These are phyloP conservation scores for Tragulus kanchil DNA, from an alignment of 2,113 vertebrate genomes.

Conservation along the genomic window DNA sequence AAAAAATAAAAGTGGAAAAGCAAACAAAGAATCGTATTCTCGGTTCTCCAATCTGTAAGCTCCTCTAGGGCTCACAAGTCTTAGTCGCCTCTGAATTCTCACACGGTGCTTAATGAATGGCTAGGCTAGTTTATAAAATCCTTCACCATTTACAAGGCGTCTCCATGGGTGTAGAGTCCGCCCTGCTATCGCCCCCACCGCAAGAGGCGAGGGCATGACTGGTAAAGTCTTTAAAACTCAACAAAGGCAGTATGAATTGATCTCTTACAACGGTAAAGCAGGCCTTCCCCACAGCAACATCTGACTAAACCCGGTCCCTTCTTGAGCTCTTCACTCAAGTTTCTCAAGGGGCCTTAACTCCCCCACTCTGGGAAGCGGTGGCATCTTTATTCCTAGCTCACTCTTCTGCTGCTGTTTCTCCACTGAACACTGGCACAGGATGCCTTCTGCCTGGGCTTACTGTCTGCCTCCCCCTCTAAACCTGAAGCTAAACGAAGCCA, in stretches of 20 bases:
- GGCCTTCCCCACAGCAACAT: neutral
- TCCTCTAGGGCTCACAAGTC: neutral
- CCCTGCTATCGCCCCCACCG: neutral
- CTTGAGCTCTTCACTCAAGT: neutral
- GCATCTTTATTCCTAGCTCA: neutral
- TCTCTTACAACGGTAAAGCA: neutral
- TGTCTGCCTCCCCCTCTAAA: neutral
- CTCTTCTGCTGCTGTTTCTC: neutral
- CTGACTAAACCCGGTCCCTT: neutral
- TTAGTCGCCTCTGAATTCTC: slow-evolving; percentile 4
- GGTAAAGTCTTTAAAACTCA: slow-evolving; percentile 29
- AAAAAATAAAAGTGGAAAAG: too few relatives aligned
- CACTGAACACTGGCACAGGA: neutral
- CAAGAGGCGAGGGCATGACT: neutral
- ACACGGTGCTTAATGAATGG: neutral
- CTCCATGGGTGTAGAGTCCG: neutral
- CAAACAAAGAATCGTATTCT: neutral
- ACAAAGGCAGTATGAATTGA: neutral
- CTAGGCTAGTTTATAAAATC: neutral
- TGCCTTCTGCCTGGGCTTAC: neutral
- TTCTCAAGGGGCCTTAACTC: neutral
- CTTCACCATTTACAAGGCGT: neutral
- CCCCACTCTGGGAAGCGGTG: neutral
- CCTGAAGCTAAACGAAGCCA: neutral
- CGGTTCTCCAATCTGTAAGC: neutral